These are phyloP conservation scores for Chlorops oryzae DNA, from an alignment of 1,140 invertebrate species.

Conservation along the genomic window DNA sequence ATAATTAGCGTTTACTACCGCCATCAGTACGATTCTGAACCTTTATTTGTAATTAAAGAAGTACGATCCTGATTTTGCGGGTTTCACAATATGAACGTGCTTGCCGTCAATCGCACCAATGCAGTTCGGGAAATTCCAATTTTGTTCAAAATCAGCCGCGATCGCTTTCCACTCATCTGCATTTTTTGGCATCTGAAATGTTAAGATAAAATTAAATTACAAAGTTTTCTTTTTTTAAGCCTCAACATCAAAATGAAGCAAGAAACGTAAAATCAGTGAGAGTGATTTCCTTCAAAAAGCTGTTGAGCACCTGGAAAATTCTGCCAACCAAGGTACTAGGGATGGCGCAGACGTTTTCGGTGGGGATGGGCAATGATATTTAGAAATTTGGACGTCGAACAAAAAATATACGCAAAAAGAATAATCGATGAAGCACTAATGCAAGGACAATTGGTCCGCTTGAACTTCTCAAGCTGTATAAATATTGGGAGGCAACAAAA, in stretches of 20 bases:
- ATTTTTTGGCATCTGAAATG: slow-evolving; percentile 16
- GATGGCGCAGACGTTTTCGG: neutral
- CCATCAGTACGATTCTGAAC: slow-evolving; percentile 1
- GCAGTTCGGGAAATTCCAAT: slow-evolving; percentile 23
- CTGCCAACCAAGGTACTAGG: neutral
- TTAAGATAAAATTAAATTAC: neutral
- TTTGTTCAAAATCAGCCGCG: slow-evolving; percentile 12
- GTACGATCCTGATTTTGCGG: slow-evolving; percentile 12
- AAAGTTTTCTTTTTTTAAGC: neutral
- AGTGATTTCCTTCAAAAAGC: neutral
- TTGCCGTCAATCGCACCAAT: slow-evolving; percentile 20
- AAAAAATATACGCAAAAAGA: no score
- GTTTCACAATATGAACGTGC: slow-evolving; percentile 13
- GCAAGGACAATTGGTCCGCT: no score
- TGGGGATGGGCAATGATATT: neutral
- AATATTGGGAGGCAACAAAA: no score
- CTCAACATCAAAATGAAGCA: neutral
- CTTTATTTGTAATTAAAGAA: slow-evolving; percentile 21
- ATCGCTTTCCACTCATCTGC: slow-evolving; percentile 15
- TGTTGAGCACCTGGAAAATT: neutral
- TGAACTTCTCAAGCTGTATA: no score
- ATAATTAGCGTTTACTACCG: slow-evolving; percentile 18
- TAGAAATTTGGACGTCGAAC: neutral
- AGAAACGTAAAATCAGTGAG: neutral
- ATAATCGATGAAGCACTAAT: no score